A percentile compares a stretch with the other conserved stretches of the same genome.
phyloP scores from a whole-genome alignment of 2,888 invertebrate genomes.

The Pseudoips prasinana region DNA sequence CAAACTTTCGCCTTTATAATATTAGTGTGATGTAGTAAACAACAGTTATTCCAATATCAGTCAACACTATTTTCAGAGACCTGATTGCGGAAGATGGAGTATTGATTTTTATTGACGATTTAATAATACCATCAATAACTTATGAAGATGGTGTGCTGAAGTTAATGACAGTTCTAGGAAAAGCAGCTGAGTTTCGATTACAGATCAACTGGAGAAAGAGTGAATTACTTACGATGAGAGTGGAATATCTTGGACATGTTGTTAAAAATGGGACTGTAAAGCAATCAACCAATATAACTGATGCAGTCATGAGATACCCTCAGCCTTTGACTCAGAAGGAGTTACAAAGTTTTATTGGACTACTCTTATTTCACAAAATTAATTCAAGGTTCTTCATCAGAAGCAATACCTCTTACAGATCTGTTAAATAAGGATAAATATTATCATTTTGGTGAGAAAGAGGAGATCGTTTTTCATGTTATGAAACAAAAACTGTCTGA shows the following conservation, averaged over 20 bases:
- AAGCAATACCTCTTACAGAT: constrained; percentile 2
- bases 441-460: constrained; percentile 3
- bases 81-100: constrained; percentile 19
- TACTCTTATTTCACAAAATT: constrained; percentile 3
- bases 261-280: constrained; percentile 14
- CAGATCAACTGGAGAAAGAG: constrained; percentile 11
- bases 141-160: constrained; percentile 9
- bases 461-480: constrained; percentile 7
- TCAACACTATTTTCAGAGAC: constrained; percentile 36
- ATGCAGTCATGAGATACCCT: neutral
- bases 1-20: too few species aligned
- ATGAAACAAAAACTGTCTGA: constrained; percentile 17
- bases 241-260: constrained; percentile 26
- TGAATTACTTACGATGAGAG: neutral
- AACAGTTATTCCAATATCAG: constrained; percentile 39
- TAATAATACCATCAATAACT: constrained; percentile 10
- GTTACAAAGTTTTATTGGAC: constrained; percentile 19
- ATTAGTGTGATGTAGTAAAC: too few species aligned
- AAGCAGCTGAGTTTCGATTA: constrained; percentile 11
- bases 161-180: constrained; percentile 9
- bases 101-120: constrained; percentile 19
- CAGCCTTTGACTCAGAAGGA: constrained; percentile 19
- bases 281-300: constrained; percentile 1
- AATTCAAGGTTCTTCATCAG: neutral
- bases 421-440: neutral